These are phyloP conservation scores for Morone chrysops DNA, from an alignment of 2,113 vertebrate genomes.

Conservation along the genomic window DNA sequence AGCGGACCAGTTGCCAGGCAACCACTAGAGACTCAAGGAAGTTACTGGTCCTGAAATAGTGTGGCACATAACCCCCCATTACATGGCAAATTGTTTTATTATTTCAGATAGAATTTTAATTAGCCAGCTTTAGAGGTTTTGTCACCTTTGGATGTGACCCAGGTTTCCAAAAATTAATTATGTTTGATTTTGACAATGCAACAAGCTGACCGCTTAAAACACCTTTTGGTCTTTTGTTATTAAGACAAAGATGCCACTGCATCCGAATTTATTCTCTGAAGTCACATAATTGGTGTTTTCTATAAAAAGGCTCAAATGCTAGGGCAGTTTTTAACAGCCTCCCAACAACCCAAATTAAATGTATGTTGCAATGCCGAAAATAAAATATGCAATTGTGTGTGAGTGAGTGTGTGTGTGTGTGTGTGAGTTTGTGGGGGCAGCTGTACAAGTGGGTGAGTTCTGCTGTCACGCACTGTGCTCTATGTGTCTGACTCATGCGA, in stretches of 20 bases:
- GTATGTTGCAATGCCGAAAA: conserved; percentile 43
- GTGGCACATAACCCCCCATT: background rate
- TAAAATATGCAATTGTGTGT: conserved; percentile 31
- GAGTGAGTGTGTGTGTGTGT: conserved; percentile 15
- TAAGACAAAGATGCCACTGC: background rate
- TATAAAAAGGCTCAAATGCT: conserved; percentile 16
- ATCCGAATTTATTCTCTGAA: background rate
- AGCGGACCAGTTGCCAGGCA: conserved; percentile 8
- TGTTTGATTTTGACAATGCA: background rate
- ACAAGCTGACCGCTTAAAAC: background rate
- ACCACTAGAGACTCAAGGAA: background rate
- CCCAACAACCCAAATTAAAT: conserved; percentile 43
- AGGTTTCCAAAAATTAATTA: background rate
- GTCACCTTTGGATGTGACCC: background rate
- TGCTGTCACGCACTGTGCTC: conserved; percentile 78
- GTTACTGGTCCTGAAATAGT: background rate
- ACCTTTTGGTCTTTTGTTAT: background rate
- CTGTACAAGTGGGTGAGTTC: conserved; percentile 80
- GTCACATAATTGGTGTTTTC: background rate
- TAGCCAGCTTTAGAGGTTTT: background rate
- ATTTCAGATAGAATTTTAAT: background rate
- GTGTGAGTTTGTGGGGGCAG: conserved; percentile 70
- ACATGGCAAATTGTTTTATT: background rate
- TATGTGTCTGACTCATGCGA: conserved; percentile 74
- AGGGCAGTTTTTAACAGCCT: conserved; percentile 10